phyloP scores from a whole-genome alignment of 2,797 vertebrate species.

The Potorous gilbertii region DNA sequence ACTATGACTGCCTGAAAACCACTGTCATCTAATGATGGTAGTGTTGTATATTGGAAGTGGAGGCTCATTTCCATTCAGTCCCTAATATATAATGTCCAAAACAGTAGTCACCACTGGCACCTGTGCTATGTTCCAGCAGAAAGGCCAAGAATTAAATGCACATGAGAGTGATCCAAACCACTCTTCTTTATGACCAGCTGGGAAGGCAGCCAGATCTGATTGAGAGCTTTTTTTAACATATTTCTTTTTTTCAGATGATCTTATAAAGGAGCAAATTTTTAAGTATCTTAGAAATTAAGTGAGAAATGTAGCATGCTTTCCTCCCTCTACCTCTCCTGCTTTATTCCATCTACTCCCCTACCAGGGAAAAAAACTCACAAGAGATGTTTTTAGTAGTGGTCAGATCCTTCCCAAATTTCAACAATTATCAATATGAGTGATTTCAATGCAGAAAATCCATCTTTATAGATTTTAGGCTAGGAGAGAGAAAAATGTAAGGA shows the following conservation, averaged over 20 bases:
- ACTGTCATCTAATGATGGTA: slow-evolving; percentile 27
- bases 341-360: background rate
- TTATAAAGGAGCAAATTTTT: background rate
- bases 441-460: background rate
- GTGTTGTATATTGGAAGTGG: background rate
- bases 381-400: background rate
- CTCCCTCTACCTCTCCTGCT: background rate
- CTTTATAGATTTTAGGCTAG: background rate
- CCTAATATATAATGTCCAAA: background rate
- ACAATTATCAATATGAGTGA: slow-evolving; percentile 3
- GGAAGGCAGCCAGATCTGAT: background rate
- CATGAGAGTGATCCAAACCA: background rate
- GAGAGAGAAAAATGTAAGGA: background rate
- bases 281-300: background rate
- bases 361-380: background rate
- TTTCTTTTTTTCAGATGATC: background rate
- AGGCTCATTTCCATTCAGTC: background rate
- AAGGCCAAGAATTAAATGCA: slow-evolving; percentile 35
- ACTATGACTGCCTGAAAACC: slow-evolving; percentile 6
- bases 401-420: background rate
- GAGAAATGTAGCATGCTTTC: background rate
- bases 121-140: slow-evolving; percentile 38
- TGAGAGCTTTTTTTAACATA: background rate
- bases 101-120: slow-evolving; percentile 28
- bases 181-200: background rate